Base-by-base conservation (phyloP, 2,797 vertebrate genomes). In the Cyprinodon diabolis region DNA sequence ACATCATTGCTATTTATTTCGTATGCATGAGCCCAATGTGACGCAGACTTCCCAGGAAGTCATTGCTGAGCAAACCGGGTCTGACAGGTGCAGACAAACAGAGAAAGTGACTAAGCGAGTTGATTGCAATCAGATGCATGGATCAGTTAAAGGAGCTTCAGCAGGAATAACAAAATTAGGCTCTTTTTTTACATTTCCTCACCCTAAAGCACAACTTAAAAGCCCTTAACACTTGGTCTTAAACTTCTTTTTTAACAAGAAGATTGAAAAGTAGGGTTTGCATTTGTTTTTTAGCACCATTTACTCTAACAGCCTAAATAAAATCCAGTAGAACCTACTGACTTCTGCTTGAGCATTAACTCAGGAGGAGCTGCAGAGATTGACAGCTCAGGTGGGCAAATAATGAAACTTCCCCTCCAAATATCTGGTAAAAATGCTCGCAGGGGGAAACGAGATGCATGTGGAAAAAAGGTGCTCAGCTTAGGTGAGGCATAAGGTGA, bases 61-160 rank as follows among this genome's bases (percentile, higher is more conserved):
- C 72, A 68, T 80, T 71, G 45, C 88, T 91, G 85, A 86, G 87
- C 79, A 89, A 90, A 90, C 66, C 85, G 0, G 35, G 72, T 35
- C 54, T 48, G 87, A 80, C 70, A 74, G 78, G 73, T 75, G 80
- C 84, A 66, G 65, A 48, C 68, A 74, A 6, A 71, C 60, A 14
- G 35, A 52, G 68, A 74, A 74, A 75, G 83, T 90, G 89, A 90
- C 89, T 90, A 83, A 87, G 79, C 48, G 58, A 3, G 48, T 71
- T 72, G 21, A 66, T 6, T 47, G 78, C 63, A 58, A 8, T 73
- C 78, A 69, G 76, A 71, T 23, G 23, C 63, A 1, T 49, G 35
- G 25, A 19, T 56, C 72, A 52, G 68, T 67, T 52, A 40, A 66
- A 15, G 21, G 23, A 43, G 17, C 19, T 69, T 43, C 60, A 68